Base-by-base conservation (phyloP, 2,113 vertebrate genomes). In the Struthidea cinerea region DNA sequence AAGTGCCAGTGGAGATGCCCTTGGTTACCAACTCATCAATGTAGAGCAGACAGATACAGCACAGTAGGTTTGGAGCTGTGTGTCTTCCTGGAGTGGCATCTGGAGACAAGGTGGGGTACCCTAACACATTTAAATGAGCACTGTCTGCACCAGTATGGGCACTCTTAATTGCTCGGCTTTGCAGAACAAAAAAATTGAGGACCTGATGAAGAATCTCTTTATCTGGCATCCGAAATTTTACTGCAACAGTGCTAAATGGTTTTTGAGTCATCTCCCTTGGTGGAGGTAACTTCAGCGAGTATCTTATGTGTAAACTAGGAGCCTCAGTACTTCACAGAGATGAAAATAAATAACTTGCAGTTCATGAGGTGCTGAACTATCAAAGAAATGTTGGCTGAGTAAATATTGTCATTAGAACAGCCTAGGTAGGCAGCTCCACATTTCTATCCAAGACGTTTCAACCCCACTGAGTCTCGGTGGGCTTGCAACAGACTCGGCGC, bases 291-390 rank as follows among this genome's bases (percentile, higher is more conserved):
- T 64, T 82, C 33, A 76, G 27, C 8, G 41, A 37, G 16, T 77
- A 70, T 52, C 32, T 57, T 37, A 39, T 10, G 8, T 63, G 35
- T 74, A 80, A 92, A 80, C 28, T 35, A 35, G 26, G 41, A 42
- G 16, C 30, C 42, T 80, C 24, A 17, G 7, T 46, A 37, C 37
- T 77, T 92, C 67, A 57, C 18, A 69, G 85, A 65, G n/a, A 17
- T 35, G 23, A 69, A 91, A 87, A 93, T 47, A 87, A 79, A 73
- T 55, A 90, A 37, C 57, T 80, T 86, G 33, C 16, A 53, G 33
- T 68, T 87, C 83, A 68, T 69, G 87, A 93, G 71, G 30, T 77
- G 50, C 30, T 70, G 46, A 90, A 19, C 39, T 84, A 70, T 52
- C 10, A 28, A 73, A 41, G 14, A 86, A 90, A 78, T 88, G 76